Evolutionary conservation across 2,113 vertebrate genomes (phyloP), one percentile per base, ranked within the genome.

Genomic region (Rutilus rutilus): DNA sequence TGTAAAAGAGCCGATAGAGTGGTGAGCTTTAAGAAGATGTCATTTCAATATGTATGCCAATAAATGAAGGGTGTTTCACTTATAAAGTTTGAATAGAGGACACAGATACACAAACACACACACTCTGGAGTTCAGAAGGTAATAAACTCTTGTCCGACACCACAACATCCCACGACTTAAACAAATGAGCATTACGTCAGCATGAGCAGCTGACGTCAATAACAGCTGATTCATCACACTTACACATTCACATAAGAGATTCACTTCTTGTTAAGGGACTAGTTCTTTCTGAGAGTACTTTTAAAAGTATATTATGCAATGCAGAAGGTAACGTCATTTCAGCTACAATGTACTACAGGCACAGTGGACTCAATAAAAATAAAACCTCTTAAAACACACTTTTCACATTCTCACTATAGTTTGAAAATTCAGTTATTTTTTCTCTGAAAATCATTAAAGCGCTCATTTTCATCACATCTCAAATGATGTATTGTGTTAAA

Each of bases 131-230:
- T 83, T 87, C 74, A 36, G 59, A 36, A 33, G 78, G 78, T 78
- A 82, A 81, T 86, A 81, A 86, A 79, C 73, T 86, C 57, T 64
- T 86, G 76, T 73, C 67, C 80, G 30, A 45, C 50, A 78, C 77
- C 57, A 59, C 62, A 82, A 23, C 82, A 89, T 85, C 83, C 85
- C 64, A 89, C 86, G 42, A 60, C 78, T 85, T 77, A 21, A 89
- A 82, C 83, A 89, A 87, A 78, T 84, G 69, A 82, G 76, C 73
- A 64, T 83, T 86, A 78, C 45, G 73, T 89, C 86, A 89, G 62
- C 47, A n/a, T 45, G 54, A 60, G 9, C 33, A 50, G 4, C 65
- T 81, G 85, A 81, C 65, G 85, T 75, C 64, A 76, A 69, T 74
- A 81, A 54, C 36, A 86, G 78, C 64, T 82, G 59, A 82, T 76